Evolutionary conservation across 2,797 vertebrate genomes (phyloP), one percentile per base, ranked within the genome.

Genomic region (Arnoldichthys spilopterus): DNA sequence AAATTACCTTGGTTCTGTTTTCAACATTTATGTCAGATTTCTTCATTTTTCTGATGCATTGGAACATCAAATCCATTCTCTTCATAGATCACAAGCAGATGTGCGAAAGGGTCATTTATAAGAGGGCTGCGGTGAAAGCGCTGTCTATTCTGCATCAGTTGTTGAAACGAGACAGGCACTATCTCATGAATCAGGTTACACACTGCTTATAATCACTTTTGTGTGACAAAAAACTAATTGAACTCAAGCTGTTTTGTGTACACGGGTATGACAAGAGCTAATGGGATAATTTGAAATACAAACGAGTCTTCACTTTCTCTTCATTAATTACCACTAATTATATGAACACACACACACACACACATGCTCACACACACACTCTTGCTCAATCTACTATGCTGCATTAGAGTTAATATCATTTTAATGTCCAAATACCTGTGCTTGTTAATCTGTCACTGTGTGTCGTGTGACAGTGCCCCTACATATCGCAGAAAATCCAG

Each of bases 281-380:
- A 99, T 98, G 96, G 96, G 96, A 96, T 97, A 96, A 97, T 98
- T 99, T 98, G 97, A 98, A 97, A 96, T 96, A 97, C 97, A 98
- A 99, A 99, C 96, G 96, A 98, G 96, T 97, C 95, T 94, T 96
- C 93, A 93, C 95, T 96, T 96, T 96, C 94, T 95, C 94, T 97
- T 98, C 96, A 98, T 98, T 98, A 98, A 98, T 98, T 98, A 98
- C 96, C 91, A 94, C 97, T 98, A 98, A 98, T 99, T 98, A 97
- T 93, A 92, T 92, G 92, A 97, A 96, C 95, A 95, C 94, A 94
- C 95, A 95, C 94, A 94, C 95, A 93, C 95, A 93, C 93, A 95
- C 93, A 94, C 74, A 34, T 11, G 13, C 37, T 91, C 91, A 92
- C 96, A 95, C 95, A 95, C 94, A 96, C 95, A 95, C 94, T 94